These are phyloP conservation scores for Orthonychiurus folsomi DNA, from an alignment of 2,888 invertebrate genomes.

Conservation along the genomic window DNA sequence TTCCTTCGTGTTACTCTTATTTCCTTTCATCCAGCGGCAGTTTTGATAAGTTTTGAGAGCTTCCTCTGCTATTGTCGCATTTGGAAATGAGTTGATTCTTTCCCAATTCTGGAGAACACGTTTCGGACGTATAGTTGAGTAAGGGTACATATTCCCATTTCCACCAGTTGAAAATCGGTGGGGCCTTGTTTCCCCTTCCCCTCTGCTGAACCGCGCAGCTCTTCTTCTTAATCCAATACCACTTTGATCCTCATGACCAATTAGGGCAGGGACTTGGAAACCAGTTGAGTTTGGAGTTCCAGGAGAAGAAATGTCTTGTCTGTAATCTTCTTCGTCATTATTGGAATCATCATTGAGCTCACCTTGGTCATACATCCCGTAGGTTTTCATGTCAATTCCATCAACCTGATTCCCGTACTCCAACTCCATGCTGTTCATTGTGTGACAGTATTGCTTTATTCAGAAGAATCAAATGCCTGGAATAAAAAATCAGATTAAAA, in stretches of 20 bases:
- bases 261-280: no score
- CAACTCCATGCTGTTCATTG: no score
- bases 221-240: background rate
- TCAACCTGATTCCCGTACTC: no score
- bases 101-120: background rate
- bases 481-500: background rate
- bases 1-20: slow-evolving; percentile 6
- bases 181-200: no score
- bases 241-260: no score
- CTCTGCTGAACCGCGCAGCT: background rate
- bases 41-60: background rate
- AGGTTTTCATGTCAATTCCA: no score
- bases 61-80: background rate
- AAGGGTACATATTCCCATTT: background rate
- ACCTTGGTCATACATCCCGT: no score
- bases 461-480: background rate
- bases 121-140: background rate
- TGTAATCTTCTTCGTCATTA: no score
- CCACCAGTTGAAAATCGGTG: background rate
- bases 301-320: no score
- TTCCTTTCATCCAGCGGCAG: slow-evolving; percentile 10
- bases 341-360: no score
- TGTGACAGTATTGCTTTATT: no score
- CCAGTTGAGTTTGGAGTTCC: no score
- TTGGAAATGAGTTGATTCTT: background rate